These are phyloP conservation scores for Scaptomyza tumidula DNA, from an alignment of 2,888 invertebrate species.

Conservation along the genomic window DNA sequence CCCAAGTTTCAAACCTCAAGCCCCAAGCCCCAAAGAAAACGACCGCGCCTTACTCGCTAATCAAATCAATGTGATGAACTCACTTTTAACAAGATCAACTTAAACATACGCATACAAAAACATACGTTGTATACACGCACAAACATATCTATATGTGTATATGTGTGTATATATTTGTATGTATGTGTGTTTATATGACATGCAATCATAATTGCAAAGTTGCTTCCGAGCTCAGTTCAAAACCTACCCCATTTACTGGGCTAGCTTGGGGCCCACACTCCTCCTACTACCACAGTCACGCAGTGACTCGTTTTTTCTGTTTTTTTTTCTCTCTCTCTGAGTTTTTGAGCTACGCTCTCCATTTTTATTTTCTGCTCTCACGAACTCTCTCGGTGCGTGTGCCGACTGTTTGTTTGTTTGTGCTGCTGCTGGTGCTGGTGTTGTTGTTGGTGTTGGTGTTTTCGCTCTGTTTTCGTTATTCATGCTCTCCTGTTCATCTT, in stretches of 20 bases:
- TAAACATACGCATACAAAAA: conserved; percentile 13
- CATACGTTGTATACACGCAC: neutral
- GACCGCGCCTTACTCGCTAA: conserved; percentile 52
- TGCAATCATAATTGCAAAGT: conserved; percentile 64
- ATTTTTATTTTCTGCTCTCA: conserved; percentile 23
- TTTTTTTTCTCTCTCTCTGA: conserved; percentile 4
- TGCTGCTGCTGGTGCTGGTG: conserved; percentile 17
- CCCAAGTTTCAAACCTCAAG: conserved; percentile 2
- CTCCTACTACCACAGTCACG: conserved; percentile 1
- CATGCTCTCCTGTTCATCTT: conserved; percentile 35
- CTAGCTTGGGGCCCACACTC: conserved; percentile 1
- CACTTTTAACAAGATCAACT: conserved; percentile 59
- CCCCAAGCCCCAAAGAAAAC: conserved; percentile 2
- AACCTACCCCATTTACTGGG: conserved; percentile 58
- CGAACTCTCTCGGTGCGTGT: conserved; percentile 38
- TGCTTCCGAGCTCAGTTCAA: conserved; percentile 39
- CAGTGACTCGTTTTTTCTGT: conserved; percentile 1
- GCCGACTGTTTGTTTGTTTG: conserved; percentile 47
- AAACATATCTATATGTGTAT: conserved; percentile 1
- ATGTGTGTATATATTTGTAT: neutral
- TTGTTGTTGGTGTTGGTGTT: conserved; percentile 28
- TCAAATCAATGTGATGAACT: conserved; percentile 64
- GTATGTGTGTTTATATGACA: conserved; percentile 38
- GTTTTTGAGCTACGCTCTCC: conserved; percentile 25
- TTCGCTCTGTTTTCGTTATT: conserved; percentile 53